These are phyloP conservation scores for Saccopteryx bilineata DNA, from an alignment of 2,113 vertebrate genomes.

Conservation along the genomic window DNA sequence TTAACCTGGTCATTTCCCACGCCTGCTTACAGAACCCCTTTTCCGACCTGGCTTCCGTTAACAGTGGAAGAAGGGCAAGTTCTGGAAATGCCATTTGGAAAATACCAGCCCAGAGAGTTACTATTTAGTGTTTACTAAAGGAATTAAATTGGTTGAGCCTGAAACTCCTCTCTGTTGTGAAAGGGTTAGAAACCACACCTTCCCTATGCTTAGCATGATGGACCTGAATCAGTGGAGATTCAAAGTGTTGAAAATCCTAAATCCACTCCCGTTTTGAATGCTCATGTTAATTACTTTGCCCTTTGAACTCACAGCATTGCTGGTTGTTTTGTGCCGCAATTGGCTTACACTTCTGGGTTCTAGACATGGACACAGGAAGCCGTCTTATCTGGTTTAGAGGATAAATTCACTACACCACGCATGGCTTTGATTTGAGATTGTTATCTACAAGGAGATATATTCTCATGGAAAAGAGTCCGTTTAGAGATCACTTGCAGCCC, in stretches of 20 bases:
- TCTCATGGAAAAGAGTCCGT: not conserved
- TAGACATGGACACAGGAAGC: not conserved
- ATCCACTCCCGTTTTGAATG: constrained; percentile 63
- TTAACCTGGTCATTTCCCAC: too few relatives aligned
- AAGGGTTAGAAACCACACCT: constrained; percentile 63
- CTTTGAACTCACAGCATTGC: constrained; percentile 63
- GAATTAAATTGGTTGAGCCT: constrained; percentile 38
- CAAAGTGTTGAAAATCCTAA: constrained; percentile 65
- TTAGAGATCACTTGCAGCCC: not conserved
- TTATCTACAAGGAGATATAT: not conserved
- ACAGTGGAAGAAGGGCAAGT: not conserved
- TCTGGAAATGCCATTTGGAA: constrained; percentile 48
- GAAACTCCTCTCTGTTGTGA: constrained; percentile 7
- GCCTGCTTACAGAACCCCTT: too few relatives aligned
- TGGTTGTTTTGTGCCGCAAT: not conserved
- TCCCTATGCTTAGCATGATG: constrained; percentile 49
- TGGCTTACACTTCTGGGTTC: constrained; percentile 7
- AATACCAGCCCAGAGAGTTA: not conserved
- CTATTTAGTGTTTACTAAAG: constrained; percentile 38
- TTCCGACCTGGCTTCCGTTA: not conserved
- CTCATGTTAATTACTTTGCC: constrained; percentile 54
- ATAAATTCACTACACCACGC: not conserved
- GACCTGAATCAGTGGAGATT: constrained; percentile 47
- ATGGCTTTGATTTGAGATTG: constrained; percentile 58
- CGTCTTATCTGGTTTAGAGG: constrained; percentile 48